Percentiles rank a stretch among this genome's conserved stretches.
phyloP scores from a whole-genome alignment of 2,888 invertebrate genomes.

The Tenthredo amoena region DNA sequence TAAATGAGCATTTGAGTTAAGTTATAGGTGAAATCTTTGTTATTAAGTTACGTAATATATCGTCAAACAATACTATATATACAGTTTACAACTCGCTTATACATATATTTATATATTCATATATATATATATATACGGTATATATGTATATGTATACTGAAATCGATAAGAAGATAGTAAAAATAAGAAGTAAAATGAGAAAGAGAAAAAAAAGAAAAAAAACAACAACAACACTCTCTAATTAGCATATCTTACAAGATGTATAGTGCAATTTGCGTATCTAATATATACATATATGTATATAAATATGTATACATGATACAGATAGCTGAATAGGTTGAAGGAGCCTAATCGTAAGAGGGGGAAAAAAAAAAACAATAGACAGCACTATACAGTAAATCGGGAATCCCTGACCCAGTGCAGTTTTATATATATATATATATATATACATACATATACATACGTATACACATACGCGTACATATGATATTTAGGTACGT shows the following conservation, averaged over 20 bases:
- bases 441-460: background rate
- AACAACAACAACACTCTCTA: background rate
- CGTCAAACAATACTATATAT: background rate
- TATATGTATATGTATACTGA: background rate
- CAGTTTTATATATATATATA: constrained; percentile 74
- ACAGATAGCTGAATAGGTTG: background rate
- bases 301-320: background rate
- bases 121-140: too few relatives aligned
- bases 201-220: background rate
- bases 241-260: constrained; percentile 2
- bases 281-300: background rate
- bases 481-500: background rate
- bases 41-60: background rate
- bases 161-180: background rate
- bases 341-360: background rate
- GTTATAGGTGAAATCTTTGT: too few relatives aligned
- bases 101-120: too few relatives aligned
- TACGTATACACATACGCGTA: background rate
- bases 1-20: too few relatives aligned
- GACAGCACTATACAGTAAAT: constrained; percentile 68
- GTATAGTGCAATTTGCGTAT: background rate
- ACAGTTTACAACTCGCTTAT: too few relatives aligned
- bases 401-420: constrained; percentile 77
- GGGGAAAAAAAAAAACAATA: background rate
- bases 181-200: background rate